phyloP scores from a whole-genome alignment of 1,140 invertebrate species.

The Eueides isabella region DNA sequence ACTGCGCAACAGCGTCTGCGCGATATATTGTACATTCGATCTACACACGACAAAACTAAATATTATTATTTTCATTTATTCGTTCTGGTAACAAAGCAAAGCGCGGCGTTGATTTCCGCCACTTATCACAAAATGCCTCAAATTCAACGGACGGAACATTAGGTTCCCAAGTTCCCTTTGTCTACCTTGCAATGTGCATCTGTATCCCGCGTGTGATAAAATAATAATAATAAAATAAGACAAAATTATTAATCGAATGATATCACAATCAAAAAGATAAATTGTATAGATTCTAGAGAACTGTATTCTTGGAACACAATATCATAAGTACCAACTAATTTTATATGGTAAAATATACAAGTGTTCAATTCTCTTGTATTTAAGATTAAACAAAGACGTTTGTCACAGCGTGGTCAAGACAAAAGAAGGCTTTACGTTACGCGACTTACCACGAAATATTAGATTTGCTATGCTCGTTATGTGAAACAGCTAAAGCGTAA shows the following conservation, averaged over 20 bases:
- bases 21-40: too few species aligned
- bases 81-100: too few species aligned
- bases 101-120: too few species aligned
- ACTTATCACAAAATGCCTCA: too few species aligned
- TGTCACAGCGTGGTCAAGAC: not conserved
- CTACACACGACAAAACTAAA: too few species aligned
- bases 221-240: too few species aligned
- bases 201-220: too few species aligned
- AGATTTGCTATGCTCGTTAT: not conserved
- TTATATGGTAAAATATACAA: not conserved
- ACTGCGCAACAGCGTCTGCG: too few species aligned
- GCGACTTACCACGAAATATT: constrained; percentile 1
- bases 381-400: not conserved
- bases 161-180: too few species aligned
- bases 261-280: not conserved
- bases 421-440: not conserved
- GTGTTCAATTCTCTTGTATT: not conserved
- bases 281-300: not conserved
- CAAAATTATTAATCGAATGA: not conserved
- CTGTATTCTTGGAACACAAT: not conserved
- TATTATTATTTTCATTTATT: too few species aligned
- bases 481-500: not conserved
- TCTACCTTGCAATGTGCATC: not conserved
- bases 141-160: too few species aligned
- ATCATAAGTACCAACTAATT: not conserved